A percentile compares a stretch with the other conserved stretches of the same genome.
phyloP scores from a whole-genome alignment of 2,797 vertebrate genomes.

The Pseudochirops corinnae region DNA sequence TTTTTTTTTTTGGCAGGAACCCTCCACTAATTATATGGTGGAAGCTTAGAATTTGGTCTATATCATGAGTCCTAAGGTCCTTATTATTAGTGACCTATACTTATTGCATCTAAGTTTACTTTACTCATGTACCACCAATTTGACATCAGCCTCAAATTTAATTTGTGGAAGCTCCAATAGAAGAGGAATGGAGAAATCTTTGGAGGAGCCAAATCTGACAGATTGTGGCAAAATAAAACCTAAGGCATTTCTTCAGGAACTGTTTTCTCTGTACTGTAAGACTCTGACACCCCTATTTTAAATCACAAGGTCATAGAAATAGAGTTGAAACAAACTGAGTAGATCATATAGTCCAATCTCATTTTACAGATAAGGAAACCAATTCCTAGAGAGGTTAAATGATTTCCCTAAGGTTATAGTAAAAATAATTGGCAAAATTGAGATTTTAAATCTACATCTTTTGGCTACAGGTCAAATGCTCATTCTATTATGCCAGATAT shows the following conservation, averaged over 20 bases:
- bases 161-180: constrained; percentile 14
- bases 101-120: background rate
- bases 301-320: background rate
- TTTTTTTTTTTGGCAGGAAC: background rate
- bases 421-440: background rate
- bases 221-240: background rate
- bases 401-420: background rate
- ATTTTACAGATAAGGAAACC: background rate
- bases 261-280: background rate
- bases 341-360: background rate
- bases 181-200: background rate
- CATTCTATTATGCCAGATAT: background rate
- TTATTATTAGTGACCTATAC: background rate
- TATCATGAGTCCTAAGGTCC: too few species aligned
- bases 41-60: background rate
- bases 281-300: background rate
- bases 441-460: background rate
- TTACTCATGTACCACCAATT: background rate
- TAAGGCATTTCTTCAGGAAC: background rate
- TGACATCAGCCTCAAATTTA: constrained; percentile 9
- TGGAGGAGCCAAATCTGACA: background rate
- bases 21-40: background rate
- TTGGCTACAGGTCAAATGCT: background rate
- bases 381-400: background rate
- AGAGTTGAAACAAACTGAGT: background rate